These are phyloP conservation scores for Gnathonemus longibarbis DNA, from an alignment of 2,113 vertebrate species.

Conservation along the genomic window DNA sequence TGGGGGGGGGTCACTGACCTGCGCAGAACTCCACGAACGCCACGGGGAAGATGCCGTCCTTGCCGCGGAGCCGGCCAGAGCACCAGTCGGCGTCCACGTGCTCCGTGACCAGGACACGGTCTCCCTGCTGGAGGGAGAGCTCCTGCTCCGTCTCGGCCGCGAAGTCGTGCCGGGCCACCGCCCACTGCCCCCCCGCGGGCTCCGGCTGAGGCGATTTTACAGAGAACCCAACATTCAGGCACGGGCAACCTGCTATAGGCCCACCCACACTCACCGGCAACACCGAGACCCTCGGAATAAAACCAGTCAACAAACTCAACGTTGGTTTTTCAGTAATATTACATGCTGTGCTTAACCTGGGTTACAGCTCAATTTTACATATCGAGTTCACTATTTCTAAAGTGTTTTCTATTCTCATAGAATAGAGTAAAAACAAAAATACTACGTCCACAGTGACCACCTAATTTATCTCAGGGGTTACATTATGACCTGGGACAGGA, in stretches of 20 bases:
- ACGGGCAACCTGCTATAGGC: background rate
- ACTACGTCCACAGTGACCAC: background rate
- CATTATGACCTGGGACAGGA: no score
- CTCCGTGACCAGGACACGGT: constrained; percentile 71
- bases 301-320: background rate
- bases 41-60: constrained; percentile 78
- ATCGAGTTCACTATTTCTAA: background rate
- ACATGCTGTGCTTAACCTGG: background rate
- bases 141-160: constrained; percentile 69
- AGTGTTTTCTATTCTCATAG: background rate
- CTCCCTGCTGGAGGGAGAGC: constrained; percentile 74
- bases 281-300: background rate
- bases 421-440: background rate
- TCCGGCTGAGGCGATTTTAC: constrained; percentile 18
- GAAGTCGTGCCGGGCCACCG: constrained; percentile 79
- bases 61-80: constrained; percentile 66
- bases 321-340: background rate
- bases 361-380: background rate
- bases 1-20: constrained; percentile 52
- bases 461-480: no score
- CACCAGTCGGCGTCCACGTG: constrained; percentile 74
- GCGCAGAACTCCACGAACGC: constrained; percentile 64
- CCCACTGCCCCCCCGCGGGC: constrained; percentile 59
- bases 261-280: background rate
- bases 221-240: background rate